phyloP scores from a whole-genome alignment of 2,888 invertebrate genomes.

The Polymixis flavicincta region DNA sequence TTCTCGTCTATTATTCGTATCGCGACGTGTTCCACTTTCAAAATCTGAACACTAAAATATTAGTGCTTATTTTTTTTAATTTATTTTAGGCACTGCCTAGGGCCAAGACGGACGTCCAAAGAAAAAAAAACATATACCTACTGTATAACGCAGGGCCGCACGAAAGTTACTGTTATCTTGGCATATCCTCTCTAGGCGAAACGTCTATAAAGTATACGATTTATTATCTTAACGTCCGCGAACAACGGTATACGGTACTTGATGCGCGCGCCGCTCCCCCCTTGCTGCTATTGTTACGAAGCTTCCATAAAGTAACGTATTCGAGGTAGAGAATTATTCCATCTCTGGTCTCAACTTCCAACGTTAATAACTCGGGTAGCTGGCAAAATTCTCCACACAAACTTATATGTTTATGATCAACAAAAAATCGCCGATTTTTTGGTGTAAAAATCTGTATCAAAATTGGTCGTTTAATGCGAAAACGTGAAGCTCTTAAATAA shows the following conservation, averaged over 20 bases:
- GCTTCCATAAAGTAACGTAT: slow-evolving; percentile 84
- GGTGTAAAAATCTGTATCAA: slow-evolving; percentile 66
- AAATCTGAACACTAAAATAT: slow-evolving; percentile 57
- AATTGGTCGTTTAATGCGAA: slow-evolving; percentile 42
- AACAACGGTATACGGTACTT: slow-evolving; percentile 83
- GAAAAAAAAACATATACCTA: slow-evolving; percentile 83
- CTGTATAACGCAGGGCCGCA: slow-evolving; percentile 85
- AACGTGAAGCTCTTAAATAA: slow-evolving; percentile 79
- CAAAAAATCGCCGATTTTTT: slow-evolving; percentile 85
- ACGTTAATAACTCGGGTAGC: slow-evolving; percentile 71
- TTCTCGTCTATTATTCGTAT: slow-evolving; percentile 1
- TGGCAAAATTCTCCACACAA: slow-evolving; percentile 22
- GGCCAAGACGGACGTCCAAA: slow-evolving; percentile 81
- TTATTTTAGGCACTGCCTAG: slow-evolving; percentile 76
- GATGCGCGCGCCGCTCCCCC: slow-evolving; percentile 88
- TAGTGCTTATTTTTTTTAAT: slow-evolving; percentile 71
- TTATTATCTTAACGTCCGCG: slow-evolving; percentile 83
- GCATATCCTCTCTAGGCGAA: slow-evolving; percentile 91
- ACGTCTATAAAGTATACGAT: slow-evolving; percentile 86
- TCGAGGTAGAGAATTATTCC: slow-evolving; percentile 83
- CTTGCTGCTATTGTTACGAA: slow-evolving; percentile 91
- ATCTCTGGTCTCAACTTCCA: slow-evolving; percentile 85
- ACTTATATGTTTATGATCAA: slow-evolving; percentile 71
- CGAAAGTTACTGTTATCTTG: slow-evolving; percentile 91
- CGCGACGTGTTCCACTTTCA: slow-evolving; percentile 43